Conservation (phyloP, 2,888 invertebrate species). For the Agrochola macilenta region DNA sequence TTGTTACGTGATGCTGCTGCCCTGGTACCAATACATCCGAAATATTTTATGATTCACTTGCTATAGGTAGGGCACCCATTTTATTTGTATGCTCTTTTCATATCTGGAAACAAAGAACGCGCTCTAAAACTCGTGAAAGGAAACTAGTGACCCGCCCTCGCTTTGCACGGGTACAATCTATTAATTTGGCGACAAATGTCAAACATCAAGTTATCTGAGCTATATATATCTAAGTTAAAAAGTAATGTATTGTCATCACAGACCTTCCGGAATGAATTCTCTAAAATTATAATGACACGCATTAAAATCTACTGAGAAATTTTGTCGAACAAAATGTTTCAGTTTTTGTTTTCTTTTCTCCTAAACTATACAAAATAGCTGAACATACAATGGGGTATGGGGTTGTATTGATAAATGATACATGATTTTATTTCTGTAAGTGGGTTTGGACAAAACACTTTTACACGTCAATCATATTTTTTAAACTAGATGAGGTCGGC, state of each 20-base stretch:
- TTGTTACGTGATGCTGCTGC: constrained; percentile 83
- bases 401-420: no score
- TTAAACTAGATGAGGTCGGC: no score
- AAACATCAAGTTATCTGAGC: not conserved
- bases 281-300: not conserved
- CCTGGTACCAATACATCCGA: constrained; percentile 64
- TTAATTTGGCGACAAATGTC: not conserved
- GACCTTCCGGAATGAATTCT: not conserved
- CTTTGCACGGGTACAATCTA: not conserved
- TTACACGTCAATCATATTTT: no score
- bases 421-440: no score
- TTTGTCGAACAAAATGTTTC: not conserved
- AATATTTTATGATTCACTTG: constrained; percentile 35
- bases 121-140: not conserved
- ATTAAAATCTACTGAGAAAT: not conserved
- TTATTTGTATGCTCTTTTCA: constrained; percentile 16
- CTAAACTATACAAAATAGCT: not conserved
- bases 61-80: not conserved
- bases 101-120: constrained; percentile 12
- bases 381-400: not conserved
- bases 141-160: not conserved
- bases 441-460: no score
- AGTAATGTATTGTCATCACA: not conserved
- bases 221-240: not conserved
- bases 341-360: not conserved